Evolutionary conservation across 2,797 vertebrate genomes (phyloP).

Genomic region (Crax fasciolata): DNA sequence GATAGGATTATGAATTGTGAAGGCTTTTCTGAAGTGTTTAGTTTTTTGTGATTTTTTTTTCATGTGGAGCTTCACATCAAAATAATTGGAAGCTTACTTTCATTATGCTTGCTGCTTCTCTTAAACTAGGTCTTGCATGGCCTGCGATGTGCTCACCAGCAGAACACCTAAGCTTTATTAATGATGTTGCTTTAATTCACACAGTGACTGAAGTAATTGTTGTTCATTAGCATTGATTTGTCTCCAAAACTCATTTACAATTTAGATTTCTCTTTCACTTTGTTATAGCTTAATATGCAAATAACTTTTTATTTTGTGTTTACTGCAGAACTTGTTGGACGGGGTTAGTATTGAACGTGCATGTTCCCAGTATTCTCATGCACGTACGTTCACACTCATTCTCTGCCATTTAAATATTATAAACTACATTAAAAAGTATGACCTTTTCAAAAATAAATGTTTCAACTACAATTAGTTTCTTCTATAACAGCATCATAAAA

Average conservation of each 20-base stretch:
- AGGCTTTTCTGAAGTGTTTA: conserved; percentile 74
- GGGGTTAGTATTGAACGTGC: not conserved
- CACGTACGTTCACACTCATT: not conserved
- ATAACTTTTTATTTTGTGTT: conserved; percentile 22
- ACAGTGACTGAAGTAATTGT: conserved; percentile 71
- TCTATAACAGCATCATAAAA: conserved; percentile 70
- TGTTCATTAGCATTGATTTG: conserved; percentile 77
- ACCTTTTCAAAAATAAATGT: conserved; percentile 61
- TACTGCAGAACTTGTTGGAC: conserved; percentile 29
- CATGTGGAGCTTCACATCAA: conserved; percentile 82
- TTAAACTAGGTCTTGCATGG: conserved; percentile 57
- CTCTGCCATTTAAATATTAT: conserved; percentile 20
- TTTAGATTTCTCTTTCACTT: conserved; percentile 66
- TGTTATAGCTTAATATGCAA: conserved; percentile 47
- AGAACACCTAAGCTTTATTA: conserved; percentile 70
- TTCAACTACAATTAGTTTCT: conserved; percentile 57
- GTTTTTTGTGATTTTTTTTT: conserved; percentile 56
- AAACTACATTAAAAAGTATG: conserved; percentile 49
- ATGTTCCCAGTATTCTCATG: not conserved
- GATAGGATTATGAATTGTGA: conserved; percentile 78
- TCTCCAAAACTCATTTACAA: conserved; percentile 68
- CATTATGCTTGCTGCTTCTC: conserved; percentile 51
- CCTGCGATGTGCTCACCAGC: conserved; percentile 48
- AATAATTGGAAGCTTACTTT: conserved; percentile 54
- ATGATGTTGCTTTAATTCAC: conserved; percentile 76